Base-by-base conservation (phyloP, 2,113 vertebrate genomes). In the Ondatra zibethicus region DNA sequence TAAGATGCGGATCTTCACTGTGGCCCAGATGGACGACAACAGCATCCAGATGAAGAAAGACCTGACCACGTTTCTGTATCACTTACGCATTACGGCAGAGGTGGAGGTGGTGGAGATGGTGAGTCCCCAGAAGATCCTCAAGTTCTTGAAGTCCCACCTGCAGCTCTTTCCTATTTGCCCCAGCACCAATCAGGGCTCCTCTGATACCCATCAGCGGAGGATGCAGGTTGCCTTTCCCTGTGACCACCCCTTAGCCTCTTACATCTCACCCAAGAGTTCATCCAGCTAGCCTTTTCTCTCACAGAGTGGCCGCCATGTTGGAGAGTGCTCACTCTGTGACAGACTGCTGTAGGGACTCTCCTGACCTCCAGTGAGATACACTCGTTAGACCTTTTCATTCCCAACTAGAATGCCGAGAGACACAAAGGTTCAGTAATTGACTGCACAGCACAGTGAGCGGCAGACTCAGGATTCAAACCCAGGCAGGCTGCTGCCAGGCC, bases 41-140 rank as follows among this genome's bases (percentile, higher is more conserved):
- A 99, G 99, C 98, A 99, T 99, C 97, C 99, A 99, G 98, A 99
- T 99, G 99, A 99, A 99, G 94, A 99, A 99, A 96, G 99, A 99
- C 98, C 98, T 99, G 97, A 99, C 99, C 65, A 99, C 99, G 0
- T 99, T 99, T 98, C 98, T 99, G 94, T 99, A 99, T 97, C 99
- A 99, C 85, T 98, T 99, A 97, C 99, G 99, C 76, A 99, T 99
- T 77, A 99, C 99, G 0, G 99, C 99, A 0, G 99, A 99, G 97
- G 99, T 99, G 66, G 99, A 99, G 98, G 99, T 99, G 78, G 99
- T 99, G 92, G 99, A 99, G 98, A 99, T 99, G 99, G 99, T 99
- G 97, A 97, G 98, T 50, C 19, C n/a, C 78, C 33, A 5, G 47
- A 33, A n/a, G 39, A 45, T 5, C 50, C 4, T 2, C 25, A 76